phyloP scores from a whole-genome alignment of 2,113 vertebrate genomes.

The Oenanthe melanoleuca region DNA sequence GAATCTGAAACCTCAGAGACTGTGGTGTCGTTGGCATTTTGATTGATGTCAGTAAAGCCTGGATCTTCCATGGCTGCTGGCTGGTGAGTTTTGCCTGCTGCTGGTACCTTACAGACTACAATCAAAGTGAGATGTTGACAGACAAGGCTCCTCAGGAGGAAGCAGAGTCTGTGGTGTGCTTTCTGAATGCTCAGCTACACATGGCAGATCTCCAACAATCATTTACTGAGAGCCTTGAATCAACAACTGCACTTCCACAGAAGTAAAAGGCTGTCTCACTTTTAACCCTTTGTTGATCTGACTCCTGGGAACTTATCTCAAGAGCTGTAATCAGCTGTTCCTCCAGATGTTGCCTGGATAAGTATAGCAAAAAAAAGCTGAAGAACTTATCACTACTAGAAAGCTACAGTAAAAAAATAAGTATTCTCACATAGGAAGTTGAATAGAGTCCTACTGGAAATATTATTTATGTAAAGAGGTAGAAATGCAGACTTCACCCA shows the following conservation, averaged over 20 bases:
- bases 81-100: neutral
- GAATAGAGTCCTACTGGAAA: neutral
- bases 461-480: neutral
- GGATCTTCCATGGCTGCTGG: conserved; percentile 72
- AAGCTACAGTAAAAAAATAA: neutral
- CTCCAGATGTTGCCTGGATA: neutral
- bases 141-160: neutral
- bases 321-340: neutral
- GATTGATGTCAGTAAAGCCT: neutral
- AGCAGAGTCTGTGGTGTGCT: conserved; percentile 9
- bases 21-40: neutral
- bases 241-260: conserved; percentile 57
- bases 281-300: conserved; percentile 68
- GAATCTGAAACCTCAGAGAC: neutral
- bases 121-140: neutral
- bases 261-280: conserved; percentile 27
- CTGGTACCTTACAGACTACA: neutral
- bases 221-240: conserved; percentile 75
- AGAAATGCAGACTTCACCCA: neutral
- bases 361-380: neutral
- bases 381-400: neutral
- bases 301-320: neutral
- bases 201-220: conserved; percentile 75
- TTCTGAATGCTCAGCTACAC: conserved; percentile 54
- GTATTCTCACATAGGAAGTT: neutral